phyloP scores from a whole-genome alignment of 2,113 vertebrate genomes.

The Xiphophorus couchianus region DNA sequence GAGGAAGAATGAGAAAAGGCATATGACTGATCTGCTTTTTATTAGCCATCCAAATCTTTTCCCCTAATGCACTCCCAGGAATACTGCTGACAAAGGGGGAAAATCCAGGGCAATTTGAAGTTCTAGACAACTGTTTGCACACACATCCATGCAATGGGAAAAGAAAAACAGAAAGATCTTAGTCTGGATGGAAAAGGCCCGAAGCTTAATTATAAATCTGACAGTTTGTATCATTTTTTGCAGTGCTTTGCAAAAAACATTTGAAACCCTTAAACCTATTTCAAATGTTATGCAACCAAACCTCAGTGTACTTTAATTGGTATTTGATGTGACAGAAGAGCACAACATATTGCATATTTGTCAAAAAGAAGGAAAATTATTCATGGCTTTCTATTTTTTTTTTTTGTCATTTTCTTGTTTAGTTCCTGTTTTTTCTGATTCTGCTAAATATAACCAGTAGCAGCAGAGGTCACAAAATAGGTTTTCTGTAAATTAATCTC shows the following conservation, averaged over 20 bases:
- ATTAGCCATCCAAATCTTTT: constrained; percentile 79
- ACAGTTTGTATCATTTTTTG: constrained; percentile 27
- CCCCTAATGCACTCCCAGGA: constrained; percentile 74
- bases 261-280: neutral
- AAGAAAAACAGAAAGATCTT: constrained; percentile 24
- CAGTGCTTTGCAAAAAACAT: constrained; percentile 17
- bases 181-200: constrained; percentile 30
- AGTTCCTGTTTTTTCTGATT: too few relatives aligned
- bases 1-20: constrained; percentile 10
- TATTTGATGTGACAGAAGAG: neutral
- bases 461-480: too few relatives aligned
- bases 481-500: too few relatives aligned
- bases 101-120: constrained; percentile 70
- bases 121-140: constrained; percentile 70
- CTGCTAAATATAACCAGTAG: too few relatives aligned
- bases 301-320: neutral
- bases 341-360: neutral
- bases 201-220: constrained; percentile 38
- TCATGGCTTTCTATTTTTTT: too few relatives aligned
- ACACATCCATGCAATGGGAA: constrained; percentile 44
- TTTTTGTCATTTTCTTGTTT: too few relatives aligned
- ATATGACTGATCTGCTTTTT: constrained; percentile 78
- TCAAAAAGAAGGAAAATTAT: neutral
- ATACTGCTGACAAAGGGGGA: constrained; percentile 81
- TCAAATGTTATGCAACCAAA: neutral